Evolutionary conservation across 2,113 vertebrate genomes (phyloP), one percentile per base, ranked within the genome.

Genomic region (Loxodonta africana): DNA sequence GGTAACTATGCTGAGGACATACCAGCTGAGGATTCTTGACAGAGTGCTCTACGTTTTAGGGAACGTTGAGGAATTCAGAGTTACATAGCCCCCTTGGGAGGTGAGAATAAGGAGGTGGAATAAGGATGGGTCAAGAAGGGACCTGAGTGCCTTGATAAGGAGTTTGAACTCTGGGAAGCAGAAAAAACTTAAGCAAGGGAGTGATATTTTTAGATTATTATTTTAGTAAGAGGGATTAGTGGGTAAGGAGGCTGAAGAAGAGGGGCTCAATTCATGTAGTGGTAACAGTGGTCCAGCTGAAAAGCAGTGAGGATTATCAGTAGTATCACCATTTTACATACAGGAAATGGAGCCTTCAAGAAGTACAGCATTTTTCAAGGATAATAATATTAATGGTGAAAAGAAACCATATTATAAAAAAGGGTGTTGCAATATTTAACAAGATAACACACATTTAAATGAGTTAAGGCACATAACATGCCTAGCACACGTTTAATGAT

Each of bases 391-490:
- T 76, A 44, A 44, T 26, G 71, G n/a, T 26, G n/a, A 65, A 21
- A 76, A 44, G 23, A 44, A 37, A 76, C 10, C n/a, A 11, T 44
- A 77, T 46, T 25, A 44, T 76, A 44, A 44, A 76, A 76, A 9
- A 12, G 2, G 0, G 2, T 2, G 1, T 9, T 84, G 48, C 0
- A 17, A 48, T 94, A 84, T 1, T 67, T 25, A 6, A 8, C 82
- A 67, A 30, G 57, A 37, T 76, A 76, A 76, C 73, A 76, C 17
- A 73, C 26, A 44, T 14, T 28, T 20, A 76, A 76, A 26, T 37
- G 53, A 51, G 10, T 76, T 63, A 17, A 83, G 62, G 53, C 41
- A 26, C 6, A 12, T 12, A 53, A 12, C 12, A 53, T 53, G 37
- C 37, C 37, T 37, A 37, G 37, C 37, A 37, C 37, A 37, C 37